Conservation (phyloP, 2,113 vertebrate genomes). For the Antechinus flavipes region DNA sequence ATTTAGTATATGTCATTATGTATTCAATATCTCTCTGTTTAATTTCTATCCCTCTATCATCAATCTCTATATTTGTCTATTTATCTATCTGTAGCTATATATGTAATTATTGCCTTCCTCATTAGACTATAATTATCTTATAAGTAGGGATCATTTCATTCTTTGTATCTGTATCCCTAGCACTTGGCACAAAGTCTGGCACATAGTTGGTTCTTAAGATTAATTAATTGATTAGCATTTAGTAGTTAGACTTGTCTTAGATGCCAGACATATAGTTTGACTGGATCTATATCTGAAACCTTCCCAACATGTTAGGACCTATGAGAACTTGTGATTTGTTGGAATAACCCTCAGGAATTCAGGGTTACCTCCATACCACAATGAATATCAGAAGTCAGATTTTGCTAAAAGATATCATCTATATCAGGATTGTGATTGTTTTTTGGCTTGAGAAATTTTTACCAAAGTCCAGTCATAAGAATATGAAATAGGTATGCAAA, state of each 20-base stretch:
- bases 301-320: not conserved
- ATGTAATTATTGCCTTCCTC: not conserved
- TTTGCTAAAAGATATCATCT: not conserved
- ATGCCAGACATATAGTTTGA: not conserved
- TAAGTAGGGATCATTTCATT: not conserved
- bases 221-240: not conserved
- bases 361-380: not conserved
- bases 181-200: not conserved
- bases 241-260: not conserved
- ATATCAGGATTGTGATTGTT: not conserved
- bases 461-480: no score
- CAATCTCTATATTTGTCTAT: not conserved
- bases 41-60: not conserved
- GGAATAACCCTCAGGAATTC: not conserved
- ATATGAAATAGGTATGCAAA: no score
- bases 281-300: not conserved
- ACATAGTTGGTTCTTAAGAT: not conserved
- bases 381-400: not conserved
- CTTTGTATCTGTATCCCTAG: not conserved
- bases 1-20: not conserved
- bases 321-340: not conserved
- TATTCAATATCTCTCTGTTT: not conserved
- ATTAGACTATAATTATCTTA: not conserved
- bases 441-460: no score
- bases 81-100: not conserved